Evolutionary conservation across 2,113 vertebrate species (phyloP).

Genomic region (Buteo buteo): DNA sequence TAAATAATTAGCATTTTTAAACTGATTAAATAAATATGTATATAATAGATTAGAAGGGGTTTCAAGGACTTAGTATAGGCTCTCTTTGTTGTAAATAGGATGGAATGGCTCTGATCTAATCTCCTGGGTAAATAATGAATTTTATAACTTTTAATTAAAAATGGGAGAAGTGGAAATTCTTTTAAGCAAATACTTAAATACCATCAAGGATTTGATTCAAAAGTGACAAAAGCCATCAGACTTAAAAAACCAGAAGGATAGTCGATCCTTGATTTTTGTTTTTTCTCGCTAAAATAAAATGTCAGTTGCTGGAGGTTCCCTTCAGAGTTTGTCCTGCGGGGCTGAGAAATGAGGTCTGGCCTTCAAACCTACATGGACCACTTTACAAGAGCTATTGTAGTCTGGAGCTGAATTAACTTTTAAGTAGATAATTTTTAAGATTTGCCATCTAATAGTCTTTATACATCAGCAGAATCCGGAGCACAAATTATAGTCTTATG

Average conservation of each 20-base stretch:
- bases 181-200: constrained; percentile 12
- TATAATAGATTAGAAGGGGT: neutral
- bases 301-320: neutral
- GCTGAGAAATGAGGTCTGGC: neutral
- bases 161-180: neutral
- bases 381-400: neutral
- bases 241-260: neutral
- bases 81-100: constrained; percentile 27
- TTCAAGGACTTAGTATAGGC: constrained; percentile 36
- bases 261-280: neutral
- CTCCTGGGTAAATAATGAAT: constrained; percentile 20
- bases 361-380: neutral
- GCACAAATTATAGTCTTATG: neutral
- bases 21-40: constrained; percentile 39
- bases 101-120: constrained; percentile 40
- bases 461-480: neutral
- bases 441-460: neutral
- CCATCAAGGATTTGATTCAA: neutral
- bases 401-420: neutral
- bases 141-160: constrained; percentile 53
- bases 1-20: constrained; percentile 49
- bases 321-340: neutral
- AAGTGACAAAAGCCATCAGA: neutral
- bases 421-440: neutral
- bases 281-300: neutral